Conservation (phyloP, 2,797 vertebrate genomes). For the Chelon labrosus region DNA sequence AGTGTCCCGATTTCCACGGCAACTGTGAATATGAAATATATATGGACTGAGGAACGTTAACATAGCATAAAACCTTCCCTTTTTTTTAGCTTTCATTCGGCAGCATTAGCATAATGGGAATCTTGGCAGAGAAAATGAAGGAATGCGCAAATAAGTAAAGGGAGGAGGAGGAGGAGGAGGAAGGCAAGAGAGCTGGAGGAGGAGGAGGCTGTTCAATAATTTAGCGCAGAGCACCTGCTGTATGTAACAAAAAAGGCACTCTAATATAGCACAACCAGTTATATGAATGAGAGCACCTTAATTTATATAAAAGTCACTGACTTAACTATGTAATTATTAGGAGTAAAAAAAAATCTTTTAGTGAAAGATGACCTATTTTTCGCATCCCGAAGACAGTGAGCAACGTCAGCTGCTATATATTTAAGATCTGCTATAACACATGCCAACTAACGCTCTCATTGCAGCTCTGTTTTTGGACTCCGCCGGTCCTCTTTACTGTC, state of each 20-base stretch:
- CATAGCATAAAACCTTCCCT: background rate
- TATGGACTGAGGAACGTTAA: background rate
- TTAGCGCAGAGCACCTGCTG: constrained; percentile 53
- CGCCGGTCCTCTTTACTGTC: no score
- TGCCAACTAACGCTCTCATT: no score
- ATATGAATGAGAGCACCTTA: no score
- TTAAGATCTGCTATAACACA: no score
- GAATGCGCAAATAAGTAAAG: constrained; percentile 42
- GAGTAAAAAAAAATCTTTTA: no score
- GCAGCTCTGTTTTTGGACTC: no score
- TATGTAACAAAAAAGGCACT: constrained; percentile 20
- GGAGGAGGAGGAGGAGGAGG: constrained; percentile 22
- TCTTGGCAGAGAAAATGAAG: constrained; percentile 48
- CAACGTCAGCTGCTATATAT: no score
- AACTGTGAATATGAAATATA: constrained; percentile 24
- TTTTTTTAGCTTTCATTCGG: constrained; percentile 38
- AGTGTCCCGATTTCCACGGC: constrained; percentile 4
- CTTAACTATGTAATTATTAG: no score
- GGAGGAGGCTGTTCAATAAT: constrained; percentile 63
- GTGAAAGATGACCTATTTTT: no score
- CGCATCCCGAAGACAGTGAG: no score
- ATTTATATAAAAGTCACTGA: no score
- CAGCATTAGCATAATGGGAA: constrained; percentile 57
- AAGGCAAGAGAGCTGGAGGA: constrained; percentile 25
- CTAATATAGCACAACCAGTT: background rate